Evolutionary conservation across 2,888 invertebrate species (phyloP).

Genomic region (Tinea pellionella): DNA sequence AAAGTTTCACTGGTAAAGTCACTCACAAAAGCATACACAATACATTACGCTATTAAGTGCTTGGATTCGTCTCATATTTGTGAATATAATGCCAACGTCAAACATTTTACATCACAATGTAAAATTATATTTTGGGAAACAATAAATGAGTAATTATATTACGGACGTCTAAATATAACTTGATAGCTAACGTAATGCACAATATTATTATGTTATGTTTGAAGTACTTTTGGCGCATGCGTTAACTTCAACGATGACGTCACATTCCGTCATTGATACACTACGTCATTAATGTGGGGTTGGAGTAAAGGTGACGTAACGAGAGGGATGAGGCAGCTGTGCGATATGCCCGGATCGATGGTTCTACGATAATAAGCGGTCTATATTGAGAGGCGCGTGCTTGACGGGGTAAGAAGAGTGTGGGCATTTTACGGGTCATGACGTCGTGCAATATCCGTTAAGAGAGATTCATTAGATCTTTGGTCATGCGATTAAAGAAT

Average conservation of each 20-base stretch:
- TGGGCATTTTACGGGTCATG: conserved; percentile 7
- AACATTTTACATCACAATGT: no score
- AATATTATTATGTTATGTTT: not conserved
- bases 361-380: not conserved
- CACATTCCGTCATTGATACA: not conserved
- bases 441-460: conserved; percentile 7
- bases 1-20: no score
- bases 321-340: not conserved
- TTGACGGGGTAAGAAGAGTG: not conserved
- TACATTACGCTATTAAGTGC: no score
- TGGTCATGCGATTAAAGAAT: not conserved
- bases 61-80: no score
- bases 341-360: not conserved
- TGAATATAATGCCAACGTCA: no score
- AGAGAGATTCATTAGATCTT: conserved; percentile 2
- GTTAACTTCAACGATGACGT: conserved; percentile 1
- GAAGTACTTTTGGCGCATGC: not conserved
- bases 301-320: not conserved
- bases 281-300: conserved; percentile 2
- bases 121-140: not conserved
- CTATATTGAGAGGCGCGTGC: conserved; percentile 6
- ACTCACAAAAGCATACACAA: no score
- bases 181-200: not conserved
- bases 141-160: not conserved
- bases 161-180: not conserved